Evolutionary conservation across 1,140 invertebrate genomes (phyloP), one percentile per base, ranked within the genome.

Genomic region (Halyomorpha halys): DNA sequence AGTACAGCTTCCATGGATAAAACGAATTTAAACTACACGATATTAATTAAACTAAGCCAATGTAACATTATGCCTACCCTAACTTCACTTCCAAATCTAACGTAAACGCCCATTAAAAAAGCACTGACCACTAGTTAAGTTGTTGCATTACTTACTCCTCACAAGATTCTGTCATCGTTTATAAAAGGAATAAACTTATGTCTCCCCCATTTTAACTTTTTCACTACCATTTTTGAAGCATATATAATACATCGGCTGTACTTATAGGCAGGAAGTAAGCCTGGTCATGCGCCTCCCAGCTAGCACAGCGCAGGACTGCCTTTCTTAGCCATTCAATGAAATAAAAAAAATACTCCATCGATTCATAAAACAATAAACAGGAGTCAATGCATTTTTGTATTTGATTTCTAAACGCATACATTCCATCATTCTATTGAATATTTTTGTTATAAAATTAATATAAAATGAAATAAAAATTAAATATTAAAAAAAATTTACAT

Each of bases 81-180:
- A 51, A 23, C 21, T 18, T 19, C 27, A 34, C 27, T n/a, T 56
- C 19, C 47, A 56, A 53, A 19, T 18, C 19, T 25, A 18, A 39
- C 19, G 68, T 65, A 45, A 51, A 66, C 64, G 64, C 61, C 63
- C 65, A 63, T 67, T 61, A 34, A 62, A 62, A 25, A 34, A 25
- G 19, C 44, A 23, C 21, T 27, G 54, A 62, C 49, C n/a, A 34
- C n/a, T 61, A 53, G 39, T 39, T 45, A 54, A 27, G 21, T 49
- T 47, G 45, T 21, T 16, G 44, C 1, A 21, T 18, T 65, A 78
- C 77, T 78, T 71, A 78, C 77, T 77, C 76, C 70, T 78, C 77
- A 68, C 72, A 74, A 71, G 74, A 71, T 71, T 78, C 77, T 77
- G 76, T 77, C 77, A 78, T 78, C 73, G 69, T 76, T 76, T 67